Conservation (phyloP, 2,113 vertebrate species). For the Steatornis caripensis region DNA sequence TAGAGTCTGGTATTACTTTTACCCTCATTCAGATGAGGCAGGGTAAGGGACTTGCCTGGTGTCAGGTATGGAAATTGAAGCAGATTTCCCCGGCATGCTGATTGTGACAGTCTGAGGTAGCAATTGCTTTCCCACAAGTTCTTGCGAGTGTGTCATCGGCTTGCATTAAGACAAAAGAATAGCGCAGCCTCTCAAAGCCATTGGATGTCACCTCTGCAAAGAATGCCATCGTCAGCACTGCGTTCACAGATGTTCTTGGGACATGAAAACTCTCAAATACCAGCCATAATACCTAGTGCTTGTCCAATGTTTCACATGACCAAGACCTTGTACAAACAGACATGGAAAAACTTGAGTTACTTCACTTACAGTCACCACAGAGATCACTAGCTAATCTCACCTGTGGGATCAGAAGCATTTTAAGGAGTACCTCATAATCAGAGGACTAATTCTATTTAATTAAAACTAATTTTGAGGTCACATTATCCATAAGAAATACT, state of each 20-base stretch:
- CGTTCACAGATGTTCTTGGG: not conserved
- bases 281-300: not conserved
- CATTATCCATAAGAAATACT: not conserved
- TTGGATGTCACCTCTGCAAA: not conserved
- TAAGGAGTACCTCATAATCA: not conserved
- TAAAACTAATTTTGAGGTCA: not conserved
- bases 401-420: not conserved
- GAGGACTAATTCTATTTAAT: not conserved
- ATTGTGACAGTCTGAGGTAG: not conserved
- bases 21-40: not conserved
- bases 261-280: not conserved
- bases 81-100: not conserved
- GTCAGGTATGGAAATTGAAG: not conserved
- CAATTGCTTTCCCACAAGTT: not conserved
- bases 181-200: not conserved
- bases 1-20: not conserved
- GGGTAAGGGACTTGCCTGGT: not conserved
- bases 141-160: not conserved
- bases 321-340: not conserved
- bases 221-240: not conserved
- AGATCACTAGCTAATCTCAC: not conserved
- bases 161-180: not conserved
- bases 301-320: not conserved
- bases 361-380: not conserved
- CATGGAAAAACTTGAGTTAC: not conserved